Evolutionary conservation across 2,113 vertebrate species (phyloP).

Genomic region (Aplodontia rufa): DNA sequence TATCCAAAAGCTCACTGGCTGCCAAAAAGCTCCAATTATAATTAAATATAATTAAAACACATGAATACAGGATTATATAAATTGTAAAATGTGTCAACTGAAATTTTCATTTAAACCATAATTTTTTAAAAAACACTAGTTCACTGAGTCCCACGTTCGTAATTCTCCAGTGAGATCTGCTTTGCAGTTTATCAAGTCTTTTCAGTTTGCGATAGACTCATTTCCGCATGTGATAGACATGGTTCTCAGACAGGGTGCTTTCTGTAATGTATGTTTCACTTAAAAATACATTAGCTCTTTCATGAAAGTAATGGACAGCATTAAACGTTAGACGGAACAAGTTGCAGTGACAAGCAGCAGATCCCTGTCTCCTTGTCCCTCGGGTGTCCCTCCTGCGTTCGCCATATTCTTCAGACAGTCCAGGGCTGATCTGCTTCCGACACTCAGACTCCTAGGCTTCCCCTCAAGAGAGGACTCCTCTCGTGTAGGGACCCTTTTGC

Average conservation of each 20-base stretch:
- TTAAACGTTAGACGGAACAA: conserved; percentile 4
- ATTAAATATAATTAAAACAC: not conserved
- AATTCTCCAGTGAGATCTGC: not conserved
- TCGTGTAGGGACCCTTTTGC: not conserved
- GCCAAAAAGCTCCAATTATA: not conserved
- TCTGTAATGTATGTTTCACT: not conserved
- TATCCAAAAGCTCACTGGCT: not conserved
- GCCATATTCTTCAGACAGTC: not conserved
- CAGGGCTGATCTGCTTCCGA: not conserved
- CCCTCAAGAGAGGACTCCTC: not conserved
- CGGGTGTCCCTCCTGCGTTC: not conserved
- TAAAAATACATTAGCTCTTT: not conserved
- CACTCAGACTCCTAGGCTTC: not conserved
- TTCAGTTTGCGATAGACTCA: not conserved
- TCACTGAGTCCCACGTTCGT: not conserved
- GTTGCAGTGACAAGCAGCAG: not conserved
- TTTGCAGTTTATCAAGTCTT: not conserved
- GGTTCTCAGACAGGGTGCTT: not conserved
- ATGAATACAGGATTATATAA: not conserved
- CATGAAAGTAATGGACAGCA: not conserved
- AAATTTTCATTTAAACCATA: not conserved
- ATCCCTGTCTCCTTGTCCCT: not conserved
- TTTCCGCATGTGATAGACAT: not conserved
- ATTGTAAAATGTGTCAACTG: not conserved
- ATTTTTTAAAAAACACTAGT: not conserved